These are phyloP conservation scores for Diadophis punctatus DNA, from an alignment of 2,113 vertebrate species.

Conservation along the genomic window DNA sequence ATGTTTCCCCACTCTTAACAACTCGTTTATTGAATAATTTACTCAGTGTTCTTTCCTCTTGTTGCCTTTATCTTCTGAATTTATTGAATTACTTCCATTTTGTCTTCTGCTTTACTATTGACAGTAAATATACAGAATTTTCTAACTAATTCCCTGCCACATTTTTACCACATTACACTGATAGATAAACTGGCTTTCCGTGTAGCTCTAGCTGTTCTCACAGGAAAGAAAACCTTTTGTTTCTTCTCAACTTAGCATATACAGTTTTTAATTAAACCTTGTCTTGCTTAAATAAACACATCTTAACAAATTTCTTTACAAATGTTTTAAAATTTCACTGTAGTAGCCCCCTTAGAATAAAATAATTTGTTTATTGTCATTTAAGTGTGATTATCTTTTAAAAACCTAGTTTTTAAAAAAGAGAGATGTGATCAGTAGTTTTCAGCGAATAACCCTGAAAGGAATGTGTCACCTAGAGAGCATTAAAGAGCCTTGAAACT, in stretches of 20 bases:
- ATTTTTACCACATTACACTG: slow-evolving; percentile 7
- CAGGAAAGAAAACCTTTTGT: slow-evolving; percentile 8
- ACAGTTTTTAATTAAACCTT: slow-evolving; percentile 10
- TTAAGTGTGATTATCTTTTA: neutral
- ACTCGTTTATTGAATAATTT: neutral
- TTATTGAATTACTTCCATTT: slow-evolving; percentile 18
- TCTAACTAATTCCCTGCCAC: slow-evolving; percentile 28
- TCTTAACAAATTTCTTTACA: neutral
- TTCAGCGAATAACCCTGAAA: neutral
- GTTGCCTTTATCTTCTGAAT: neutral
- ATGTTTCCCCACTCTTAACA: neutral
- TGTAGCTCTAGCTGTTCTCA: slow-evolving; percentile 22
- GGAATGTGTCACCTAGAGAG: neutral
- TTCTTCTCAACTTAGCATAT: neutral
- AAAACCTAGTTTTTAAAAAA: neutral
- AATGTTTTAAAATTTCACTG: neutral
- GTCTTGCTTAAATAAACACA: neutral
- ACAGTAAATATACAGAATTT: slow-evolving; percentile 41
- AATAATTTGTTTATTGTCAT: neutral
- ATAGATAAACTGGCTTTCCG: slow-evolving; percentile 15
- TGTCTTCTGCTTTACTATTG: slow-evolving; percentile 30
- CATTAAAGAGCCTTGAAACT: slow-evolving; percentile 30
- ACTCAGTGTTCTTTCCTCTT: neutral
- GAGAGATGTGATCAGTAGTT: neutral
- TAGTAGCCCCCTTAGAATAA: neutral